Evolutionary conservation across 1,140 invertebrate genomes (phyloP).

Genomic region (Batillaria attramentaria): DNA sequence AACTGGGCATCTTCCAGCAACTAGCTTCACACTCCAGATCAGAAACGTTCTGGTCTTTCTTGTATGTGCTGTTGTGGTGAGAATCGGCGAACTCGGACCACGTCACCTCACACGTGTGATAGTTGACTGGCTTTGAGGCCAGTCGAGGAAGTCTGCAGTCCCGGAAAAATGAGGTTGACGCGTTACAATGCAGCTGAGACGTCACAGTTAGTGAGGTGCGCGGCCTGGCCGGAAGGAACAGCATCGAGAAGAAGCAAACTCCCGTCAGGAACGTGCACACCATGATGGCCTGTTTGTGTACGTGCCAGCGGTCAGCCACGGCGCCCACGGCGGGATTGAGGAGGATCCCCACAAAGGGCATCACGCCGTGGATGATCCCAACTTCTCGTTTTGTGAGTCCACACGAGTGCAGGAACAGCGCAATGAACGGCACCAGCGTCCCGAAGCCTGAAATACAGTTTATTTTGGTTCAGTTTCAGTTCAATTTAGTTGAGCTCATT

Average conservation of each 20-base stretch:
- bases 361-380: slow-evolving; percentile 43
- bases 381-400: slow-evolving; percentile 37
- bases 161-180: slow-evolving; percentile 47
- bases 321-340: slow-evolving; percentile 39
- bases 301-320: slow-evolving; percentile 42
- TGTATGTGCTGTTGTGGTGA: not conserved
- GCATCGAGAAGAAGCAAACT: slow-evolving; percentile 54
- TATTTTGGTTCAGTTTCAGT: too few species aligned
- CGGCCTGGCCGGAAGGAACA: slow-evolving; percentile 47
- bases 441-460: slow-evolving; percentile 49
- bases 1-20: not conserved
- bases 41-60: not conserved
- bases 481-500: too few species aligned
- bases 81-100: slow-evolving; percentile 3
- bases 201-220: slow-evolving; percentile 12
- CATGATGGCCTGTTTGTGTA: slow-evolving; percentile 40
- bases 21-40: slow-evolving; percentile 19
- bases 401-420: slow-evolving; percentile 39
- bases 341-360: slow-evolving; percentile 46
- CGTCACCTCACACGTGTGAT: not conserved
- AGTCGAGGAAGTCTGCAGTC: slow-evolving; percentile 42
- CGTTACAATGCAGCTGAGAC: slow-evolving; percentile 54
- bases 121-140: not conserved
- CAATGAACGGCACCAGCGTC: slow-evolving; percentile 40
- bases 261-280: slow-evolving; percentile 47